Percentiles rank a stretch among this genome's conserved stretches.
Evolutionary conservation across 2,888 invertebrate species (phyloP).

Genomic region (Dicyrtomina minuta): DNA sequence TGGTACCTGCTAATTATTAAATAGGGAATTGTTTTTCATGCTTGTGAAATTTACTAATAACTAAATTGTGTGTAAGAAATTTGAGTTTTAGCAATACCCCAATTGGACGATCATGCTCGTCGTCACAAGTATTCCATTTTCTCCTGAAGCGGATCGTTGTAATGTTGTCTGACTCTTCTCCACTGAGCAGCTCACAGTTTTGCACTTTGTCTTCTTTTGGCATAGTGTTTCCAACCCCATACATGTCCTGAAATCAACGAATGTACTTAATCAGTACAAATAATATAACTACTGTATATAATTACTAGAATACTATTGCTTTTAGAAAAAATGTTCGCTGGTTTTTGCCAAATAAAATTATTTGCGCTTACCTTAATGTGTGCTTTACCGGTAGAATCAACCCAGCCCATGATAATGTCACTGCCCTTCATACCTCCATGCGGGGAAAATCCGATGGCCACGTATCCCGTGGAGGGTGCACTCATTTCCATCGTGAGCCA

Average conservation of each 20-base stretch:
- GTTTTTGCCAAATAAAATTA: conserved; percentile 1
- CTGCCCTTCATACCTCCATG: conserved; percentile 77
- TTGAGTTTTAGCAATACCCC: conserved; percentile 14
- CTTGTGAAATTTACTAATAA: background rate
- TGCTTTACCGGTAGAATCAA: conserved; percentile 62
- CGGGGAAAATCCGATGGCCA: conserved; percentile 82
- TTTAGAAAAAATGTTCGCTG: too few relatives aligned
- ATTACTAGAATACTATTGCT: too few relatives aligned
- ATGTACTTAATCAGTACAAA: too few relatives aligned
- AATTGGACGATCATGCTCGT: conserved; percentile 33
- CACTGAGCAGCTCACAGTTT: conserved; percentile 54
- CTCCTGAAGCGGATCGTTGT: conserved; percentile 55
- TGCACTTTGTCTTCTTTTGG: conserved; percentile 54
- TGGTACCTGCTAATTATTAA: too few relatives aligned
- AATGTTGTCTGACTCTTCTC: conserved; percentile 54
- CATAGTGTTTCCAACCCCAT: conserved; percentile 50
- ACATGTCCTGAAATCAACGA: conserved; percentile 53
- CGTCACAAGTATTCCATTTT: conserved; percentile 56
- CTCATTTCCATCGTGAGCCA: conserved; percentile 81
- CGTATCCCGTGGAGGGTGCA: conserved; percentile 80
- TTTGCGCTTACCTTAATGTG: conserved; percentile 33
- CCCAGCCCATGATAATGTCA: conserved; percentile 88
- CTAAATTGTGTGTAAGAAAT: background rate
- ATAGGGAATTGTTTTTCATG: background rate
- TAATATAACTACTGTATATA: too few relatives aligned